Evolutionary conservation across 2,888 invertebrate genomes (phyloP), one percentile per base, ranked within the genome.

Genomic region (Rhogogaster chlorosoma): DNA sequence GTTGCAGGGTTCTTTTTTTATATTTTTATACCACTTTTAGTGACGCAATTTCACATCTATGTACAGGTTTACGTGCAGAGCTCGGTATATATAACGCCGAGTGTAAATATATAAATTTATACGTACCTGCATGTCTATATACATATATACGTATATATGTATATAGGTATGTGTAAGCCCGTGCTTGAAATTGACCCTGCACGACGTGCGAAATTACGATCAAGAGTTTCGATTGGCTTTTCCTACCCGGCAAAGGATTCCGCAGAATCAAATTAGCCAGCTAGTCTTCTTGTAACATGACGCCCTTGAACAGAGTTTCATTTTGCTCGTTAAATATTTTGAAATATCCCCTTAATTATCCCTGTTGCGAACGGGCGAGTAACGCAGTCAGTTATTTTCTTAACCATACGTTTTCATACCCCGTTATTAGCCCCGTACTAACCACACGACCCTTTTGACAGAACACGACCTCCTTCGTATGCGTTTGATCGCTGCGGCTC

Each of bases 371-470:
- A 36, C 26, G 22, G 38, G 15, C 38, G 42, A 42, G 22, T 36
- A 57, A 53, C 53, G 78, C 78, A 57, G 80, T 49, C 57, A 80
- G 80, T 80, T 61, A 80, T 80, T 80, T 80, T 61, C 57, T 80
- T 80, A 80, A 80, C 36, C 80, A 80, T 80, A 80, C 80, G 57
- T 61, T 80, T 61, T 61, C 36, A 38, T 32, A 61, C 61, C 80
- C 80, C 26, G 80, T 80, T 80, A 80, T 80, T 61, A 80, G 57
- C 80, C 36, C 36, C n/a, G 29, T 29, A 26, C 36, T 22, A 26
- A 36, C 36, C 12, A 49, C 22, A 36, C 80, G 22, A 80, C n/a
- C 80, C 61, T 38, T 80, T 61, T 57, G 57, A 36, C 49, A 36
- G 26, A 61, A 80, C 36, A 80, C 57, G 57, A 57, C 22, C 80